A percentile compares a stretch with the other conserved stretches of the same genome.
Evolutionary conservation across 23 tunicate species (phyloP).

Genomic region (Botrylloides violaceus): DNA sequence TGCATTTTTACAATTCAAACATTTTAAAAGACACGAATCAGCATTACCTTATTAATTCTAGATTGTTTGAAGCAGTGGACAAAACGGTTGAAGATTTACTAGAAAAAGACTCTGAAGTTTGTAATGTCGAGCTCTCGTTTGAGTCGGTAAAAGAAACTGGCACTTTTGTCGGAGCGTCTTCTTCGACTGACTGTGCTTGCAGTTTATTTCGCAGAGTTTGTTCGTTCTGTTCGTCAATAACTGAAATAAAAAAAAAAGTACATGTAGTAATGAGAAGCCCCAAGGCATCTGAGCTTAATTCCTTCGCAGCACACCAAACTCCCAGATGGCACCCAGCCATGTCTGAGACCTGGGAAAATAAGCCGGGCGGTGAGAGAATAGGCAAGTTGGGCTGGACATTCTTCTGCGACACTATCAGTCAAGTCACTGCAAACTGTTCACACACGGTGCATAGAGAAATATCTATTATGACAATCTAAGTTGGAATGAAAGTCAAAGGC

Average conservation of each 20-base stretch:
- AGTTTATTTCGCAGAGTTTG: slow-evolving; percentile 37
- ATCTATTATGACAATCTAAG: background rate
- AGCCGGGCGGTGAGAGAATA: too few relatives aligned
- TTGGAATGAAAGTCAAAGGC: background rate
- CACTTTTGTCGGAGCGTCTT: slow-evolving; percentile 17
- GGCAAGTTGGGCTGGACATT: too few relatives aligned
- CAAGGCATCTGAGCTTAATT: too few relatives aligned
- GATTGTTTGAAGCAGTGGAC: background rate
- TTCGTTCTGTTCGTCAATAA: slow-evolving; percentile 82
- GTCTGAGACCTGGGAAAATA: too few relatives aligned
- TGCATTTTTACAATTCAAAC: too few relatives aligned
- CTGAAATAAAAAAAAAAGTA: slow-evolving; percentile 16
- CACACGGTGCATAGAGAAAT: background rate
- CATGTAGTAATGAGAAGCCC: too few relatives aligned
- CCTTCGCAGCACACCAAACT: too few relatives aligned
- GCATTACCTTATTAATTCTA: too few relatives aligned
- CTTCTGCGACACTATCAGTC: too few relatives aligned
- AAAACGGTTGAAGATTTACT: background rate
- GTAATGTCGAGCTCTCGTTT: background rate
- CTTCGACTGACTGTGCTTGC: slow-evolving; percentile 39
- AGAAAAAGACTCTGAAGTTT: background rate
- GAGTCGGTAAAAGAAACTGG: background rate
- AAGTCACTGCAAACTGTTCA: background rate
- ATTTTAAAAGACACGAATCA: too few relatives aligned
- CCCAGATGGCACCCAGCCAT: too few relatives aligned